A percentile compares a stretch with the other conserved stretches of the same genome.
Conservation (phyloP, 2,888 invertebrate species). For the Chymomyza amoena region DNA sequence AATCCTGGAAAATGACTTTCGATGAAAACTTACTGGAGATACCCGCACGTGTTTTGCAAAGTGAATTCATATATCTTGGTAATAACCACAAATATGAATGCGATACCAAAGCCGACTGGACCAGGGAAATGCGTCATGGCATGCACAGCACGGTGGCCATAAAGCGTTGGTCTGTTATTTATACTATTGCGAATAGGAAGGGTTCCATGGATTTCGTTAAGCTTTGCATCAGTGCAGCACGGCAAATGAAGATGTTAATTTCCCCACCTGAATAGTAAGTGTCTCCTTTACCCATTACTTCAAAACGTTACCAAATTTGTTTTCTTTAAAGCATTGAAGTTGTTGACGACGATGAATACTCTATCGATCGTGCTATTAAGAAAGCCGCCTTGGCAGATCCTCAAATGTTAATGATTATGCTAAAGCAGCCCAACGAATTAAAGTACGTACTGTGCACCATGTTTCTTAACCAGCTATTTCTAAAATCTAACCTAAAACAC, state of each 20-base stretch:
- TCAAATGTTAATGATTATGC: constrained; percentile 83
- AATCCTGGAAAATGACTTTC: constrained; percentile 86
- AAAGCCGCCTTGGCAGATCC: constrained; percentile 83
- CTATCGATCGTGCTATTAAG: constrained; percentile 81
- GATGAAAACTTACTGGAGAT: constrained; percentile 83
- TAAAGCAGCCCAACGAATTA: constrained; percentile 85
- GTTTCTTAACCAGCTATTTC: neutral
- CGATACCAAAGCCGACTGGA: too few relatives aligned
- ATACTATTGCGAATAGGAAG: constrained; percentile 56
- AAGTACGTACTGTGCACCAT: constrained; percentile 73
- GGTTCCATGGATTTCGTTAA: constrained; percentile 71
- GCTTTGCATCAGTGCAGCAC: constrained; percentile 77
- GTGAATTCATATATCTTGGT: constrained; percentile 78
- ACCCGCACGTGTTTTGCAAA: constrained; percentile 83
- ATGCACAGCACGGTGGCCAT: constrained; percentile 65
- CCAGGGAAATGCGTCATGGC: neutral
- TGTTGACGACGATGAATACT: constrained; percentile 79
- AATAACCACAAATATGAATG: too few relatives aligned
- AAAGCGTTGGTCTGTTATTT: constrained; percentile 78
- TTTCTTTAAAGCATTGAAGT: constrained; percentile 75
- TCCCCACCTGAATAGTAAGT: constrained; percentile 77
- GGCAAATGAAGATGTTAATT: constrained; percentile 79
- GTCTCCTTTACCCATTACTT: neutral
- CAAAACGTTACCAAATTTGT: neutral
- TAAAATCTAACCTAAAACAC: neutral